Evolutionary conservation across 1,140 invertebrate species (phyloP).

Genomic region (Episyrphus balteatus): DNA sequence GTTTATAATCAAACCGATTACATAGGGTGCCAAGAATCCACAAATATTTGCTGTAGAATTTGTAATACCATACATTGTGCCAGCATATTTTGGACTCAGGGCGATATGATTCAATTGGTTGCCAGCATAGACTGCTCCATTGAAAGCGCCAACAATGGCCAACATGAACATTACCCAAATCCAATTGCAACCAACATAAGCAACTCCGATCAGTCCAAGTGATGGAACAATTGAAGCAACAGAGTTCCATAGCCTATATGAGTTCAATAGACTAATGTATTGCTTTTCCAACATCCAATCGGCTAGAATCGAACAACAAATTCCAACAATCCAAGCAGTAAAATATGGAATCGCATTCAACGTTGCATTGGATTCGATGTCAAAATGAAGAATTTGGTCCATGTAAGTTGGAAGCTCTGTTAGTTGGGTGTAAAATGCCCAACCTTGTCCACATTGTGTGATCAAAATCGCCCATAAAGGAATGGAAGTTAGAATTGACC

Average conservation of each 20-base stretch:
- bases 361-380: conserved; percentile 72
- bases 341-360: conserved; percentile 73
- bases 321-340: conserved; percentile 55
- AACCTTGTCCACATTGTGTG: conserved; percentile 84
- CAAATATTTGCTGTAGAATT: conserved; percentile 79
- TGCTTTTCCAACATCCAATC: conserved; percentile 55
- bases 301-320: conserved; percentile 56
- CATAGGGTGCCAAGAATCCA: conserved; percentile 74
- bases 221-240: conserved; percentile 63
- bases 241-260: conserved; percentile 66
- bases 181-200: conserved; percentile 64
- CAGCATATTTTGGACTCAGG: conserved; percentile 72
- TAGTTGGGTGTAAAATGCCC: conserved; percentile 90
- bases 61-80: conserved; percentile 79
- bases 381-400: conserved; percentile 80
- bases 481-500: conserved; percentile 61
- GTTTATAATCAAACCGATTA: conserved; percentile 60
- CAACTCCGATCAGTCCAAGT: conserved; percentile 59
- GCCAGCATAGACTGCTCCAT: conserved; percentile 63
- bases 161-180: conserved; percentile 58
- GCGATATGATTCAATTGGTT: conserved; percentile 84
- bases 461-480: conserved; percentile 80
- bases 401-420: conserved; percentile 91
- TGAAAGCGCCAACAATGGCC: conserved; percentile 56
- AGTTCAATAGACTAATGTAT: conserved; percentile 50